A percentile compares a stretch with the other conserved stretches of the same genome.
These are phyloP conservation scores for Zeuzera pyrina DNA, from an alignment of 2,888 invertebrate species.

Conservation along the genomic window DNA sequence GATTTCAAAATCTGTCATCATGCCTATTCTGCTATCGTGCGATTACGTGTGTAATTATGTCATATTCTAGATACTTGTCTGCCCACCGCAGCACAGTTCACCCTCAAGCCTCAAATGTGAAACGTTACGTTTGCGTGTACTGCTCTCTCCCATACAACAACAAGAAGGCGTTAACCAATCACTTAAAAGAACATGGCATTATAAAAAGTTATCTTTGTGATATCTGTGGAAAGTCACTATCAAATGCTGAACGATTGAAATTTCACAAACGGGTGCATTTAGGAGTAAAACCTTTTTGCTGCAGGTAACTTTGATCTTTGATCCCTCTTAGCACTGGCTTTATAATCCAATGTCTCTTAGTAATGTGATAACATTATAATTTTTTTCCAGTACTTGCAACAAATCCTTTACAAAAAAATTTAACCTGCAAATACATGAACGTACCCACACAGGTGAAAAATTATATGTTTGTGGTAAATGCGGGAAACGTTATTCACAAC, in stretches of 20 bases:
- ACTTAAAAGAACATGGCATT: conserved; percentile 62
- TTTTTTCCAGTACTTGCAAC: conserved; percentile 36
- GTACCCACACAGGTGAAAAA: conserved; percentile 62
- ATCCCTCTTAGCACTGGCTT: neutral
- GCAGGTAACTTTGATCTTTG: conserved; percentile 18
- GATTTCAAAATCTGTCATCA: too few relatives aligned
- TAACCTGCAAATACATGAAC: conserved; percentile 59
- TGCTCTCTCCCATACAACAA: conserved; percentile 52
- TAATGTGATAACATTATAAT: neutral
- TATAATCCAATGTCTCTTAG: neutral
- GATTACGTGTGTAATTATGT: too few relatives aligned
- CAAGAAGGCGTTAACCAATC: conserved; percentile 30
- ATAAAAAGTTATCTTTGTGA: conserved; percentile 69
- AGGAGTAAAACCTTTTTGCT: conserved; percentile 61
- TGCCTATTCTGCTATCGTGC: too few relatives aligned
- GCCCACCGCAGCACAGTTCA: conserved; percentile 64
- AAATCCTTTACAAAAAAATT: conserved; percentile 68
- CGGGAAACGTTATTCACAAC: conserved; percentile 63
- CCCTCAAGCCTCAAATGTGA: conserved; percentile 45
- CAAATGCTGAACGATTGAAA: conserved; percentile 65
- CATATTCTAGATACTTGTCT: conserved; percentile 52
- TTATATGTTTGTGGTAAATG: conserved; percentile 58
- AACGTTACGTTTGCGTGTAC: conserved; percentile 54
- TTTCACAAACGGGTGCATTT: conserved; percentile 67
- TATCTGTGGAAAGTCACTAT: conserved; percentile 71